These are phyloP conservation scores for Plutomurus gul DNA, from an alignment of 1,140 invertebrate genomes.

Conservation along the genomic window DNA sequence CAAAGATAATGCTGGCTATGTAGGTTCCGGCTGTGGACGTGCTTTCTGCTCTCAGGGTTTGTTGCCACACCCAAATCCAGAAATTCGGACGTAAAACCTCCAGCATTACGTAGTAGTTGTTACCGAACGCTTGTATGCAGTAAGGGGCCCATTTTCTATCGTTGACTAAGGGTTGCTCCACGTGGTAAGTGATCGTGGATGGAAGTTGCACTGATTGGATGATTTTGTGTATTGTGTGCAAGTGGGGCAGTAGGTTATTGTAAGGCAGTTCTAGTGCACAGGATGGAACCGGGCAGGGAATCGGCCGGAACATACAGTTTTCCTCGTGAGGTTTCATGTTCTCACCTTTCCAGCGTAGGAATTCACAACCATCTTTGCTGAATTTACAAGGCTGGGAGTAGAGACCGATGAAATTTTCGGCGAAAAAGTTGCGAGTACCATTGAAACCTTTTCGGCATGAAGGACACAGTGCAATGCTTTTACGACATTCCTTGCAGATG, in stretches of 20 bases:
- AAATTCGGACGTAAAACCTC: conserved; percentile 37
- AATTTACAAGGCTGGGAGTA: conserved; percentile 46
- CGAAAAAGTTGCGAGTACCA: conserved; percentile 48
- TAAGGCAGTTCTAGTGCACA: conserved; percentile 31
- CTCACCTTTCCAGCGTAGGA: conserved; percentile 46
- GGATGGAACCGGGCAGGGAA: conserved; percentile 36
- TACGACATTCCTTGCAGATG: conserved; percentile 42
- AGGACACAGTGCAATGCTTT: conserved; percentile 34
- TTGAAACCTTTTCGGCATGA: conserved; percentile 36
- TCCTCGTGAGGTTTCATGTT: conserved; percentile 49
- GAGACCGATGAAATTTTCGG: conserved; percentile 44
- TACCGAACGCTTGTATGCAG: conserved; percentile 37
- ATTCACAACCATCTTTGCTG: conserved; percentile 42
- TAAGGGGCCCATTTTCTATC: conserved; percentile 48
- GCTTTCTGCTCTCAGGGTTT: conserved; percentile 29
- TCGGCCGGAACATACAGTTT: conserved; percentile 41
- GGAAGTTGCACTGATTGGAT: conserved; percentile 31
- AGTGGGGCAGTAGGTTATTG: conserved; percentile 37
- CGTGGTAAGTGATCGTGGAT: conserved; percentile 4
- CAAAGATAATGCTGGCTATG: conserved; percentile 20
- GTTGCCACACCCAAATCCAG: conserved; percentile 46
- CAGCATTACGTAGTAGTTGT: conserved; percentile 50
- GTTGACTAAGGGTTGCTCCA: not conserved
- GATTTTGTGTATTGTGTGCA: conserved; percentile 33
- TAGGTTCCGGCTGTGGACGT: conserved; percentile 4